A percentile compares a stretch with the other conserved stretches of the same genome.
phyloP scores from a whole-genome alignment of 2,888 invertebrate species.

The Diaprepes abbreviatus region DNA sequence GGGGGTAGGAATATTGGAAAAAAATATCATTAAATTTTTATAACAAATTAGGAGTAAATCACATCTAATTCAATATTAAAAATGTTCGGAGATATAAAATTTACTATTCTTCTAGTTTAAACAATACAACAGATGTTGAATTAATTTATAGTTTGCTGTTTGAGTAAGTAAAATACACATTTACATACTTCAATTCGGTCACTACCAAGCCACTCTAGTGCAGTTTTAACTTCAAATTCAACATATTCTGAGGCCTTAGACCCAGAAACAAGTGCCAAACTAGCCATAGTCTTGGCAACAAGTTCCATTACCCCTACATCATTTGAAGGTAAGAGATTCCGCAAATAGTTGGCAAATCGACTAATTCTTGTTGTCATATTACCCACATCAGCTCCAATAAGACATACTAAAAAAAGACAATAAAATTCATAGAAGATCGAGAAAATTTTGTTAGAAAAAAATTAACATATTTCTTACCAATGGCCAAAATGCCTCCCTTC shows the following conservation, averaged over 20 bases:
- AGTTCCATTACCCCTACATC: conserved; percentile 96
- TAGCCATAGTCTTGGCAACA: conserved; percentile 95
- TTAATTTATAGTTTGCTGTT: too few species aligned
- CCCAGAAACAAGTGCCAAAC: conserved; percentile 90
- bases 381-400: conserved; percentile 94
- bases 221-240: conserved; percentile 96
- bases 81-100: too few species aligned
- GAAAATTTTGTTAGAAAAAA: too few species aligned
- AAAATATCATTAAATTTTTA: too few species aligned
- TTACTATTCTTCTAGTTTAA: too few species aligned
- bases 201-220: conserved; percentile 94
- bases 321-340: conserved; percentile 89
- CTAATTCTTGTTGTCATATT: conserved; percentile 91
- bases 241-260: conserved; percentile 97
- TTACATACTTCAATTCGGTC: conserved; percentile 83
- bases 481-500: conserved; percentile 95
- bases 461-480: conserved; percentile 73
- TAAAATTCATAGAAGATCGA: background rate
- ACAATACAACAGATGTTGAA: too few species aligned
- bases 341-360: conserved; percentile 92
- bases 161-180: too few species aligned
- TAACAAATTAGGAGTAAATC: too few species aligned
- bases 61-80: too few species aligned
- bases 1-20: too few species aligned
- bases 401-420: conserved; percentile 78